Base-by-base conservation (phyloP, 1,140 invertebrate genomes). In the Aphis gossypii region DNA sequence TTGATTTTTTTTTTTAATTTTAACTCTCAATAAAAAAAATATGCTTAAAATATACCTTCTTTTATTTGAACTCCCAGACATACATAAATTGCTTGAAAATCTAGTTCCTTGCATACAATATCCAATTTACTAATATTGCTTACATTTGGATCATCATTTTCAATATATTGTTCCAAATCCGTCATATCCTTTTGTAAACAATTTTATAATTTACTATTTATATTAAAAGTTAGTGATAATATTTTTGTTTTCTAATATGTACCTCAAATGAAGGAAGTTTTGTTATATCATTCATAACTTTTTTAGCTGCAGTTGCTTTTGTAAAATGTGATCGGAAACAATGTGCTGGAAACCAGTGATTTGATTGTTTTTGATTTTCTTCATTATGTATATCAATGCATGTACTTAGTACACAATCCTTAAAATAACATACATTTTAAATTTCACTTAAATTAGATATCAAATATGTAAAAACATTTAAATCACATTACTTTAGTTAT, bases 71-170 rank as follows among this genome's bases (percentile, higher is more conserved):
- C 38, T 46, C 25, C 41, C 11, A 60, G 20, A 38, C 44, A 21
- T 2, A 84, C n/a, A 84, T 86, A 93, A 41, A 84, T 30, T 54
- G 82, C 44, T n/a, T 51, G 35, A 11, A 86, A 93, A 44, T 51
- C 35, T 84, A 93, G 41, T 93, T 56, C 18, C 30, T 86, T 48
- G 44, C 92, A 54, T 41, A 93, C 86, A 54, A 14, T 38, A 44
- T 93, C 11, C 21, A 93, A 56, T 56, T 84, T n/a, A 56, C 60
- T 7, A 44, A 83, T 25, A 20, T 82, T 48, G 44, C 8, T 93
- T 84, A 14, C 18, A 84, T 56, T 21, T 46, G 82, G 18, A 44
- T 82, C 41, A 84, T 18, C 38, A 30, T 93, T 35, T 56, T 86
- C 18, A 54, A 93, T 93, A 30, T 18, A 93, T 38, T 93, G 35